Evolutionary conservation across 2,888 invertebrate species (phyloP), one percentile per base, ranked within the genome.

Genomic region (Arenicola marina): DNA sequence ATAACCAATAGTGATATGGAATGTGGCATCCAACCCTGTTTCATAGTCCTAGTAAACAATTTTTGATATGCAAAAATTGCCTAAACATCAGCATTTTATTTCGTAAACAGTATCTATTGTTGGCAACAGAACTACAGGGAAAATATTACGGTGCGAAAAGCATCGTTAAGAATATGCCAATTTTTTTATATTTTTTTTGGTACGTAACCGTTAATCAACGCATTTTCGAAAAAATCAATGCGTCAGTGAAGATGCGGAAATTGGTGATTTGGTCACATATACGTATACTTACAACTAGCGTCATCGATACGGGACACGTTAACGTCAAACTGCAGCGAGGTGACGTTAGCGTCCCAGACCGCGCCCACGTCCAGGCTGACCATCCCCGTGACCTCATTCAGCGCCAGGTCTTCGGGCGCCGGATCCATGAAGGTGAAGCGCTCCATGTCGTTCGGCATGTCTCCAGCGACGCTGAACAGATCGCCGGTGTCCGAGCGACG

Each of bases 311-410:
- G 7, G 11, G 45, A 26, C 7, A 57, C 31, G 21, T 60, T 53
- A 4, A 60, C 54, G 3, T 4, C 4, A 29, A 60, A 32, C 3
- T 11, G 4, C 3, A 56, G 4, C 4, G 44, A 11, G 4, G 21
- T 33, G 11, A 15, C 31, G 29, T 11, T 32, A 7, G 32, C 24
- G 4, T 51, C 7, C 54, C 53, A 60, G n/a, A 4, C 31, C 4
- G 11, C n/a, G 4, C 54, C 54, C 7, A 24, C 4, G 4, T 4
- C 26, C 4, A 11, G 15, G 21, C 15, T 15, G 3, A 60, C 60
- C 43, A 60, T 43, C 7, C 60, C 60, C 3, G 60, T 29, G 15
- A 11, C 54, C 3, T 15, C 18, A 53, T 60, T 21, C 4, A 60
- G 4, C 4, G 4, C 26, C 29, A 60, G 44, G 28, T 29, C 43